Conservation (phyloP, 2,888 invertebrate species). For the Autographa gamma region DNA sequence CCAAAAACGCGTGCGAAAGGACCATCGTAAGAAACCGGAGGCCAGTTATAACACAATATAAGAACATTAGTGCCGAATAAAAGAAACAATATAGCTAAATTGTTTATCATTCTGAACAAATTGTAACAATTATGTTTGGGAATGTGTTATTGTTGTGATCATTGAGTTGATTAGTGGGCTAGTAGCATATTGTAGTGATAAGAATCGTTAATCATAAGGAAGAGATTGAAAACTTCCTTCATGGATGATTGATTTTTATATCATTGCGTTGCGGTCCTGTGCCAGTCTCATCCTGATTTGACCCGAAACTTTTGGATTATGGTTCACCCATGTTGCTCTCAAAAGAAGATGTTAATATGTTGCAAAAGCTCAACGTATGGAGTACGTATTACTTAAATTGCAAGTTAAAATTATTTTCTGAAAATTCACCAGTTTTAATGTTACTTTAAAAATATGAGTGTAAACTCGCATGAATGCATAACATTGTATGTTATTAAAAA, state of each 20-base stretch:
- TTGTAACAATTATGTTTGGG: constrained; percentile 37
- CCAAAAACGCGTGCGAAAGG: constrained; percentile 2
- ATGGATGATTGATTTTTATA: neutral
- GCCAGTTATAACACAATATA: constrained; percentile 13
- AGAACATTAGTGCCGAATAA: constrained; percentile 21
- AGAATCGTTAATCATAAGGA: neutral
- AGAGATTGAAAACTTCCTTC: neutral
- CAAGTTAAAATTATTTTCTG: too few species aligned
- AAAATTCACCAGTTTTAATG: too few species aligned
- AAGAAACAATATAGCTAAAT: constrained; percentile 40
- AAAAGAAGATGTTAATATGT: too few species aligned
- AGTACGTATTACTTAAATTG: too few species aligned
- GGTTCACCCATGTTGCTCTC: too few species aligned
- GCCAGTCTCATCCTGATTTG: too few species aligned
- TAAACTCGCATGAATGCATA: too few species aligned
- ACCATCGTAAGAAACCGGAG: neutral
- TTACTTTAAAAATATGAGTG: too few species aligned
- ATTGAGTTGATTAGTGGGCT: constrained; percentile 41
- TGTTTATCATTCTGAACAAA: constrained; percentile 48
- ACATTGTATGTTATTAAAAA: too few species aligned
- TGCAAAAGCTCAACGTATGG: too few species aligned
- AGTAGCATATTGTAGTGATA: neutral
- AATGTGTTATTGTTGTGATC: constrained; percentile 45
- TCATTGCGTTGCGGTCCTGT: neutral
- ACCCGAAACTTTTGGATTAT: too few species aligned